phyloP scores from a whole-genome alignment of 2,113 vertebrate genomes.

The Gymnarchus niloticus region DNA sequence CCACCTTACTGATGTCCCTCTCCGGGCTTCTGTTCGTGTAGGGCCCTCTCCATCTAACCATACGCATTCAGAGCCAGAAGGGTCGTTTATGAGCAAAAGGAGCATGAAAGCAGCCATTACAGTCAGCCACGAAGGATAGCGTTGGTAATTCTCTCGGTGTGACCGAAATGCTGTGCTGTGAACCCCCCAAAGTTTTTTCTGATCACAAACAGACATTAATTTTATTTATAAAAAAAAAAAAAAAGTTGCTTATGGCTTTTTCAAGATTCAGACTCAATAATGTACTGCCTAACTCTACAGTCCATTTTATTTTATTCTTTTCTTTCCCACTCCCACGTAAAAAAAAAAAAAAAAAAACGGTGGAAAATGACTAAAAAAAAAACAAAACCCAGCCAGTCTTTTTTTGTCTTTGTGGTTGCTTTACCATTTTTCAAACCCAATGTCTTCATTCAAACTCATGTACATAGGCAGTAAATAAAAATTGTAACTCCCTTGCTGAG shows the following conservation, averaged over 20 bases:
- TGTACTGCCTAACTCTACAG: neutral
- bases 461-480: neutral
- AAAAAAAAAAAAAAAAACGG: neutral
- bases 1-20: neutral
- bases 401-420: neutral
- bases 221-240: neutral
- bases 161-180: neutral
- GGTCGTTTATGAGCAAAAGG: neutral
- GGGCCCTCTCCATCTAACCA: neutral
- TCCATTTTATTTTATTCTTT: neutral
- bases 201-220: neutral
- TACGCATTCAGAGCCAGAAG: neutral
- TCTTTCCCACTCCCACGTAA: neutral
- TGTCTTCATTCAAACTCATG: neutral
- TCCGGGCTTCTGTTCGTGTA: too few species aligned
- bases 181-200: neutral
- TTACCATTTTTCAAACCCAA: neutral
- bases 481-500: neutral
- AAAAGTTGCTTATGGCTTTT: neutral
- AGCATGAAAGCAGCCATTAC: neutral
- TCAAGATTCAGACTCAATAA: neutral
- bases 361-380: neutral
- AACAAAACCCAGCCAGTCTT: neutral
- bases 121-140: neutral
- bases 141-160: neutral